A percentile compares a stretch with the other conserved stretches of the same genome.
phyloP scores from a whole-genome alignment of 2,888 invertebrate species.

The Rhimphoctona megacephalus region DNA sequence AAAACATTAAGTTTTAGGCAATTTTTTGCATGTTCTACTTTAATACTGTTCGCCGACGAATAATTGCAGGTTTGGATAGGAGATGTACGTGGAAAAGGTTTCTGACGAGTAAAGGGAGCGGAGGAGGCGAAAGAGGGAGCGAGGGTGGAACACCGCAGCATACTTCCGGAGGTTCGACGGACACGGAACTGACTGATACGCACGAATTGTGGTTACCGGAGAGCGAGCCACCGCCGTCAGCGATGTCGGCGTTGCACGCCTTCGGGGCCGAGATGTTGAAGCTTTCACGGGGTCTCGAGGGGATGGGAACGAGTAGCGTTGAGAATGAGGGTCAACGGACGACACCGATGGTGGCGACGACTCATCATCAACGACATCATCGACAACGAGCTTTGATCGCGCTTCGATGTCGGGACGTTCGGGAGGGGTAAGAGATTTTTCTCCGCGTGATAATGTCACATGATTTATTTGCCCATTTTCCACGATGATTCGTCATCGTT shows the following conservation, averaged over 20 bases:
- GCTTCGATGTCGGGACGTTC: neutral
- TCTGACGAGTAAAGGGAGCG: slow-evolving; percentile 84
- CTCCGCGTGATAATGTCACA: neutral
- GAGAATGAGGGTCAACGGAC: slow-evolving; percentile 65
- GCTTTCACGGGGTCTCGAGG: slow-evolving; percentile 92
- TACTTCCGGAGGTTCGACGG: slow-evolving; percentile 91
- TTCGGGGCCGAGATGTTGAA: slow-evolving; percentile 95
- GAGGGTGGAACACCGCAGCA: slow-evolving; percentile 88
- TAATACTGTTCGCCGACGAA: neutral
- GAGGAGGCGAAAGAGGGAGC: slow-evolving; percentile 77
- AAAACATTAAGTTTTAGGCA: neutral
- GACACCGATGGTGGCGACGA: slow-evolving; percentile 71
- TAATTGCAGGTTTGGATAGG: slow-evolving; percentile 86
- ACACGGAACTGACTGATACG: slow-evolving; percentile 94
- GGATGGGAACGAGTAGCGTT: slow-evolving; percentile 85
- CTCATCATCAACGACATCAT: neutral
- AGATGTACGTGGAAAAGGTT: slow-evolving; percentile 92
- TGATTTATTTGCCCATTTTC: neutral
- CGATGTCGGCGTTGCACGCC: slow-evolving; percentile 94
- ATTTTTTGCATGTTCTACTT: neutral
- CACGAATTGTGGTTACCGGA: slow-evolving; percentile 93
- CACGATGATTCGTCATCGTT: neutral
- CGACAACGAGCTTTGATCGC: neutral
- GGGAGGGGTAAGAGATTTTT: neutral
- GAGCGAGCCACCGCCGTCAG: slow-evolving; percentile 91